Percentiles rank a stretch among this genome's conserved stretches.
Conservation (phyloP, 2,797 vertebrate genomes). For the Pteronotus mesoamericanus region DNA sequence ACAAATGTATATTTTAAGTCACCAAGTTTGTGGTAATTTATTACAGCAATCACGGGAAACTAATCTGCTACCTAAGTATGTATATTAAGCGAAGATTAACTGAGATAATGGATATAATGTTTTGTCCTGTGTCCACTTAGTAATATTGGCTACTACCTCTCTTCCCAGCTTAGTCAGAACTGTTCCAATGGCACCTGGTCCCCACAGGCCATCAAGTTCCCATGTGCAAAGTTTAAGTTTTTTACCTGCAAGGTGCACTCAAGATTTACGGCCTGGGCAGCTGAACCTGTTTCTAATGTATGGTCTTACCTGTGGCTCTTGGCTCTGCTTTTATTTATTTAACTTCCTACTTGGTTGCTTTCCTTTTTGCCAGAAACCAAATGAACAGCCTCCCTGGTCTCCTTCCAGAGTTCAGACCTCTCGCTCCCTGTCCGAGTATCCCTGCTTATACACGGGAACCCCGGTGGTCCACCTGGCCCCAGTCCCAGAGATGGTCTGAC, state of each 20-base stretch:
- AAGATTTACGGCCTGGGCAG: not conserved
- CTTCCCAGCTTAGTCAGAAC: not conserved
- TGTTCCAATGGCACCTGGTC: not conserved
- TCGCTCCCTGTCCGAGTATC: not conserved
- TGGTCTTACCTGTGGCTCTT: not conserved
- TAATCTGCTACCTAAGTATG: not conserved
- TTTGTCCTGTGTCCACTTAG: not conserved
- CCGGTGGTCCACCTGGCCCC: not conserved
- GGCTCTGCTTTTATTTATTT: not conserved
- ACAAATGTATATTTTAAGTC: not conserved
- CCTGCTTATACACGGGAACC: accelerated
- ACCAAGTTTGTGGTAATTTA: not conserved
- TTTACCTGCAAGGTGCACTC: not conserved
- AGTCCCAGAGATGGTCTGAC: not conserved
- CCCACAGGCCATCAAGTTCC: not conserved
- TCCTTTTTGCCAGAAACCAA: not conserved
- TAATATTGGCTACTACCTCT: not conserved
- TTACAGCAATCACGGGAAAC: not conserved
- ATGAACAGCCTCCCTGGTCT: not conserved
- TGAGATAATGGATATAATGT: not conserved
- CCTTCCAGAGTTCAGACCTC: not conserved
- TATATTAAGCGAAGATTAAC: not conserved
- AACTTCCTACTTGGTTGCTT: not conserved
- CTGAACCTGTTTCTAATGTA: not conserved
- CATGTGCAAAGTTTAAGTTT: not conserved